These are phyloP conservation scores for Conus canariensis DNA, from an alignment of 2,888 invertebrate species.

Conservation along the genomic window DNA sequence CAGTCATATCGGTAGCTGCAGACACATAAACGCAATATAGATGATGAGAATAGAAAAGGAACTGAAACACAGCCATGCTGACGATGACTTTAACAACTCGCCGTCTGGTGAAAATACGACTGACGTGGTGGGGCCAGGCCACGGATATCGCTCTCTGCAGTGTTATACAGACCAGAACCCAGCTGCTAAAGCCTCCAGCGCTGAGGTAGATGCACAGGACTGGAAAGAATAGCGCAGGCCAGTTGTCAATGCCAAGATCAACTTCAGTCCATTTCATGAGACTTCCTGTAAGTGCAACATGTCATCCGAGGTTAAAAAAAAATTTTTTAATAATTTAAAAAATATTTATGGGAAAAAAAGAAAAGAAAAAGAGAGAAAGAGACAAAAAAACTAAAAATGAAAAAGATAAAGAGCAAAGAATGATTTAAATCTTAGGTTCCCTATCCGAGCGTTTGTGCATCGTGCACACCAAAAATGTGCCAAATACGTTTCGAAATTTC, in stretches of 20 bases:
- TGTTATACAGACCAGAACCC: background rate
- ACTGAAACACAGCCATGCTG: background rate
- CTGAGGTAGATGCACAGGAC: background rate
- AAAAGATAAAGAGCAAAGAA: no score
- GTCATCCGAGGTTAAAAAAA: no score
- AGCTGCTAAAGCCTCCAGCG: background rate
- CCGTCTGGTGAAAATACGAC: background rate
- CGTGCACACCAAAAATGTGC: no score
- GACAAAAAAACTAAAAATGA: no score
- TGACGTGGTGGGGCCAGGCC: constrained; percentile 8
- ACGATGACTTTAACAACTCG: background rate
- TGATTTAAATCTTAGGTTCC: no score
- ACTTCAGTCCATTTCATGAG: background rate
- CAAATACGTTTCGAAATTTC: no score
- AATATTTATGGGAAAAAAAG: no score
- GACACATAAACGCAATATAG: background rate
- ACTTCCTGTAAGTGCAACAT: background rate
- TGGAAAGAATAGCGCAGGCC: background rate
- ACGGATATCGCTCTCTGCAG: constrained; percentile 14
- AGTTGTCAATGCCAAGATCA: background rate
- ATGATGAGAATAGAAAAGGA: background rate
- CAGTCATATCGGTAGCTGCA: background rate
- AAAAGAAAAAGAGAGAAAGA: no score
- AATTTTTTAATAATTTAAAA: no score
- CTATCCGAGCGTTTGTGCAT: no score